Evolutionary conservation across 53 echinoderm and acorn worm genomes (phyloP), one percentile per base, ranked within the genome.

Genomic region (Paracentrotus lividus): DNA sequence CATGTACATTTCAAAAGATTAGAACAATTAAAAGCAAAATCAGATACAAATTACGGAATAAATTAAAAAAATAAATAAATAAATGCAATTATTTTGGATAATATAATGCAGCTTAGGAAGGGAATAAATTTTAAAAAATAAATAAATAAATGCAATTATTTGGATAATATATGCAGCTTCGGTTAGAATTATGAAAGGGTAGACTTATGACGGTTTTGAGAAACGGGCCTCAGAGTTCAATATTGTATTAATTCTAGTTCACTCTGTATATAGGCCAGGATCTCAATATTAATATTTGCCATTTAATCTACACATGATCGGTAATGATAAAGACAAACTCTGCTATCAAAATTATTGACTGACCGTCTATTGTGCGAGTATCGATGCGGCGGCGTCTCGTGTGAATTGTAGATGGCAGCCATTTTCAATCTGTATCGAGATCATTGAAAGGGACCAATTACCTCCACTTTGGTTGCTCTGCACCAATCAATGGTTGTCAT

Each of bases 261-360:
- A 72, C 40, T 4, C 67, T 15, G 13, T 32, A 67, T 10, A 18
- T 40, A 20, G 36, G 40, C 94, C 69, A 94, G 72, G 90, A n/a
- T 90, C 81, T 90, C 91, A 66, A 85, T 85, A 94, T 91, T 91
- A 94, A 94, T 85, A 90, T 91, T 94, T 94, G 90, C 90, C 91
- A 85, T 85, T 91, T 94, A 81, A 45, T 81, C 44, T 47, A 45
- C 47, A 26, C 81, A 24, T 81, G 44, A 81, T 45, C 42, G 81
- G 9, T 26, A 27, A 81, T 81, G 44, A 81, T 47, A 81, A 81
- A 81, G 47, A 8, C 81, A 81, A 81, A 81, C 81, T 44, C 8
- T 27, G 27, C 81, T 45, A 81, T 81, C 81, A 81, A 32, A 44
- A n/a, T 81, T 81, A 81, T 81, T 81, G 81, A 81, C 81, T 47